Base-by-base conservation (phyloP, 2,113 vertebrate species). In the Alces alces region DNA sequence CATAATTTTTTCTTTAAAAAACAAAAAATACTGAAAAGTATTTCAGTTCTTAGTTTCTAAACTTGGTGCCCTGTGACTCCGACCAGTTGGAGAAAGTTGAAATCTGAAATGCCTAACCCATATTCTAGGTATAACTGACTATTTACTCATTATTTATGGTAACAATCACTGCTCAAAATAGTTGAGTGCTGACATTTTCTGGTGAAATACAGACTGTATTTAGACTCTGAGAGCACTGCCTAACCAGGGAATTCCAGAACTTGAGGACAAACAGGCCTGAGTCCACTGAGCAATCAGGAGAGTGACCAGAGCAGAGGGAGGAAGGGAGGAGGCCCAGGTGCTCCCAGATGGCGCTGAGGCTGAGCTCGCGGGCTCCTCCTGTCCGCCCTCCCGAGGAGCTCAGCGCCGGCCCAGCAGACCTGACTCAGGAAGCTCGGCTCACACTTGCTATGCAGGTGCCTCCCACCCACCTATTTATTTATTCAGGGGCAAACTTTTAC, bases 141-240 rank as follows among this genome's bases (percentile, higher is more conserved):
- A 6, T 91, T 95, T 52, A 23, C 45, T 79, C 21, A 79, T 70
- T 70, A 93, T 96, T 97, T 88, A 27, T 70, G 0, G 13, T 33
- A 50, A 89, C 89, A 97, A 87, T 98, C 87, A 64, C 57, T 76
- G 60, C 70, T 83, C 47, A 93, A 64, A 84, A 89, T 88, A 96
- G 66, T 91, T 85, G 55, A 95, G 94, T 39, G 58, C 89, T 89
- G 96, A 30, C 61, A 47, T 91, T 54, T 97, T 96, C 96, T 97
- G 93, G 64, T 97, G 90, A 95, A 16, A 52, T 92, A 88, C 92
- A 73, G 95, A 43, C 95, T 92, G 79, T 85, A 89, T 96, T 97
- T 97, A 82, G 90, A 54, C 36, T 33, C 92, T 4, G 3, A 95
- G 83, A 96, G 91, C 94, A 43, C 76, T 88, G 64, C 52, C 61